Evolutionary conservation across 2,797 vertebrate genomes (phyloP).

Genomic region (Gambusia yucatana): DNA sequence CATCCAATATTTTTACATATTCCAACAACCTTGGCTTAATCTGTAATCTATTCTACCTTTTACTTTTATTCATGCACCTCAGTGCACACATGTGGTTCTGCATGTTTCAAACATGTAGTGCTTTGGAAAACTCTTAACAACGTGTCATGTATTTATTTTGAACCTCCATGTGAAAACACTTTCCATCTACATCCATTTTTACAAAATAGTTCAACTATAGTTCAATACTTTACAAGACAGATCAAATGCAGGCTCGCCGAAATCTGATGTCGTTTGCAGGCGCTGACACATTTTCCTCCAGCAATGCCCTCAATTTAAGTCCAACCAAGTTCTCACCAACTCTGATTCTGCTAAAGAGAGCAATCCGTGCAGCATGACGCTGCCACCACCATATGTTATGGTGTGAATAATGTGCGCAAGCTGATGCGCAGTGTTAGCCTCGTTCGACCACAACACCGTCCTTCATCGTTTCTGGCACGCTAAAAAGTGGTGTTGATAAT

Average conservation of each 20-base stretch:
- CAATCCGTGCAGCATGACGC: not conserved
- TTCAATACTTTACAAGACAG: not conserved
- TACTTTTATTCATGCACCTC: not conserved
- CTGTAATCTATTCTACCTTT: not conserved
- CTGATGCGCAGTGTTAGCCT: not conserved
- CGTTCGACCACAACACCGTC: not conserved
- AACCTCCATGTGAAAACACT: not conserved
- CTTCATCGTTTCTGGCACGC: not conserved
- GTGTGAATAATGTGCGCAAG: not conserved
- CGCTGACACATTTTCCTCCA: not conserved
- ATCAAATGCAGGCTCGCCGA: not conserved
- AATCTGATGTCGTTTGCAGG: not conserved
- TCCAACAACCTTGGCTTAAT: not conserved
- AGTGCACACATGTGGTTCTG: slow-evolving; percentile 36
- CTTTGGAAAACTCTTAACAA: not conserved
- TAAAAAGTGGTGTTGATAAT: not conserved
- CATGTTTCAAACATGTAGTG: slow-evolving; percentile 16
- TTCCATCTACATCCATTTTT: not conserved
- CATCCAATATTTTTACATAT: not conserved
- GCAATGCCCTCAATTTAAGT: not conserved
- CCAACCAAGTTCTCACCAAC: not conserved
- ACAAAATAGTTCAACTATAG: not conserved
- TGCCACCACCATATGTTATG: not conserved
- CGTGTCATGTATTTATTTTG: not conserved
- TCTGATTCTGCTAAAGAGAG: not conserved